Percentiles rank a stretch among this genome's conserved stretches.
Evolutionary conservation across 2,888 invertebrate species (phyloP).

Genomic region (Cetonia aurata): DNA sequence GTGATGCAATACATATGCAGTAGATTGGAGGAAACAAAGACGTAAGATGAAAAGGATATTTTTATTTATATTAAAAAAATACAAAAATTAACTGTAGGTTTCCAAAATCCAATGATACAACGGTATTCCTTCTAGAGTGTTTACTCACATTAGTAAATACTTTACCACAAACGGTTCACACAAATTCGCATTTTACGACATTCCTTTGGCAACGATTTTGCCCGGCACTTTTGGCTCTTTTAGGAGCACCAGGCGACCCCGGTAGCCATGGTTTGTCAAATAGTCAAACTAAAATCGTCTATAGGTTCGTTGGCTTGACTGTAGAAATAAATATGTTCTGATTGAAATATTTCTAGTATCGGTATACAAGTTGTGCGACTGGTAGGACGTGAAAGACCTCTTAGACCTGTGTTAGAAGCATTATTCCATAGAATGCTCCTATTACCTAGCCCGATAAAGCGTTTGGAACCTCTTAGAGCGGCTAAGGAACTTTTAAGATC

Average conservation of each 20-base stretch:
- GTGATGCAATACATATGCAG: constrained; percentile 91
- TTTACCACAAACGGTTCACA: constrained; percentile 84
- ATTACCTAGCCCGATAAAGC: constrained; percentile 86
- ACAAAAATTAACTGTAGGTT: constrained; percentile 65
- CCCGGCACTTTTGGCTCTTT: constrained; percentile 87
- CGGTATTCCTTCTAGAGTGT: constrained; percentile 87
- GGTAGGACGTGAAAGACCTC: constrained; percentile 87
- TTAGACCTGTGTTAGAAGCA: constrained; percentile 92
- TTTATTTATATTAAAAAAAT: constrained; percentile 20
- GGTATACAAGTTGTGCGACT: constrained; percentile 89
- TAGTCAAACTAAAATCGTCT: constrained; percentile 90
- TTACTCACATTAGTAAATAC: constrained; percentile 87
- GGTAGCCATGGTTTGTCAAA: constrained; percentile 83
- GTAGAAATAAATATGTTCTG: background rate
- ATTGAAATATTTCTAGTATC: constrained; percentile 73
- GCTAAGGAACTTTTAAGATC: constrained; percentile 84
- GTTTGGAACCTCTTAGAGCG: constrained; percentile 87
- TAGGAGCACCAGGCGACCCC: constrained; percentile 89
- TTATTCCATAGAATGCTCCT: constrained; percentile 93
- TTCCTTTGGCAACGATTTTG: constrained; percentile 95
- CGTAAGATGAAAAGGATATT: constrained; percentile 68
- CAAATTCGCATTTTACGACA: constrained; percentile 87
- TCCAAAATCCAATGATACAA: constrained; percentile 74
- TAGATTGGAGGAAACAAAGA: constrained; percentile 84
- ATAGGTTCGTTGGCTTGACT: constrained; percentile 72